Conservation (phyloP, 2,797 vertebrate species). For the Leptoclinus maculatus region DNA sequence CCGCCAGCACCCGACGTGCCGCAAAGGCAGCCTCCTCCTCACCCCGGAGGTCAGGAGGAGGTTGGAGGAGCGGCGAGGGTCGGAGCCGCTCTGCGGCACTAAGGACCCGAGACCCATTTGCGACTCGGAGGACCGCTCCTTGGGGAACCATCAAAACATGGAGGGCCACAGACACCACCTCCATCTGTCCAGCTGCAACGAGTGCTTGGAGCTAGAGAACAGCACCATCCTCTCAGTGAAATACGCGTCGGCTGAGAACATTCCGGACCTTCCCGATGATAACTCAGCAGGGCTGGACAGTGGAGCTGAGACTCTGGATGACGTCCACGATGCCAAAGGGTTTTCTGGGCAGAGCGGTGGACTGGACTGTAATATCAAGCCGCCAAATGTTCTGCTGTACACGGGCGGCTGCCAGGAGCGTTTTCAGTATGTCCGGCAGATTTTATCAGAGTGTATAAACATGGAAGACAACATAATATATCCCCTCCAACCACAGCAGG, state of each 20-base stretch:
- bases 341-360: conserved; percentile 28
- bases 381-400: conserved; percentile 92
- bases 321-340: conserved; percentile 14
- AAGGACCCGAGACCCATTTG: conserved; percentile 12
- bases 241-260: conserved; percentile 91
- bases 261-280: conserved; percentile 89
- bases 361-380: conserved; percentile 75
- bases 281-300: conserved; percentile 28
- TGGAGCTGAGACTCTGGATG: conserved; percentile 41
- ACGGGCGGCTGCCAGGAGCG: conserved; percentile 77
- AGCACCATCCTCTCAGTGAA: conserved; percentile 94
- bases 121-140: conserved; percentile 47
- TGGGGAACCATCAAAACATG: conserved; percentile 76
- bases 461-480: conserved; percentile 87
- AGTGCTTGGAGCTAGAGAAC: conserved; percentile 93
- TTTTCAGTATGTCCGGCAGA: conserved; percentile 76
- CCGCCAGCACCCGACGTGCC: conserved; percentile 1
- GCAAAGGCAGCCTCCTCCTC: conserved; percentile 63
- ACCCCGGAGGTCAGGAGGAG: conserved; percentile 30
- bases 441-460: conserved; percentile 88
- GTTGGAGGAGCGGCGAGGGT: conserved; percentile 63
- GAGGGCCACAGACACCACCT: conserved; percentile 84
- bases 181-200: conserved; percentile 93
- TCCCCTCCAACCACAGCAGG: conserved; percentile 84
- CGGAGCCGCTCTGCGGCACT: conserved; percentile 54